Conservation (phyloP, 2,113 vertebrate species). For the Nannobrachium achirus region DNA sequence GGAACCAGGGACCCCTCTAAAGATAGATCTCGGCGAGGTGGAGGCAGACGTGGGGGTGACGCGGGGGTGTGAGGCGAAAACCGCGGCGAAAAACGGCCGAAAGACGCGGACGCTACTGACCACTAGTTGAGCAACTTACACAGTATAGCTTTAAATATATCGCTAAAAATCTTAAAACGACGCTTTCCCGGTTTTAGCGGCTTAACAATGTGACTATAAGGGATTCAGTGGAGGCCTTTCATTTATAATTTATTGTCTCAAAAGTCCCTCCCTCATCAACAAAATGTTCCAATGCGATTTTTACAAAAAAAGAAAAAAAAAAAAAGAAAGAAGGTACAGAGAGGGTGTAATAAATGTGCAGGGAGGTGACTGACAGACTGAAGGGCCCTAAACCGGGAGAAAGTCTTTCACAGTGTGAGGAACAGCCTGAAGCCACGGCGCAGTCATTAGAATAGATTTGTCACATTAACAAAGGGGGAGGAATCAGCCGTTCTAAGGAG, state of each 20-base stretch:
- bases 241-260: constrained; percentile 61
- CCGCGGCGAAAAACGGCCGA: too few relatives aligned
- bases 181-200: too few relatives aligned
- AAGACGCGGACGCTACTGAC: too few relatives aligned
- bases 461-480: constrained; percentile 80
- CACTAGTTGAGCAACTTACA: too few relatives aligned
- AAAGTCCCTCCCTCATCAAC: not conserved
- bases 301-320: too few relatives aligned
- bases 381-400: constrained; percentile 58
- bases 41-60: too few relatives aligned
- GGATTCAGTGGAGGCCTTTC: constrained; percentile 43
- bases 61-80: too few relatives aligned
- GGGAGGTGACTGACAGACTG: constrained; percentile 61
- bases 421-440: constrained; percentile 58
- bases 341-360: constrained; percentile 56
- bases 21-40: too few relatives aligned
- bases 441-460: constrained; percentile 79
- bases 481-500: constrained; percentile 50
- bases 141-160: too few relatives aligned
- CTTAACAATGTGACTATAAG: not conserved
- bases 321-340: constrained; percentile 35
- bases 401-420: constrained; percentile 36
- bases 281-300: too few relatives aligned
- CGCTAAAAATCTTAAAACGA: too few relatives aligned
- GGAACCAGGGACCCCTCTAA: too few relatives aligned